Base-by-base conservation (phyloP, 2,888 invertebrate species). In the Dastarcus helophoroides region DNA sequence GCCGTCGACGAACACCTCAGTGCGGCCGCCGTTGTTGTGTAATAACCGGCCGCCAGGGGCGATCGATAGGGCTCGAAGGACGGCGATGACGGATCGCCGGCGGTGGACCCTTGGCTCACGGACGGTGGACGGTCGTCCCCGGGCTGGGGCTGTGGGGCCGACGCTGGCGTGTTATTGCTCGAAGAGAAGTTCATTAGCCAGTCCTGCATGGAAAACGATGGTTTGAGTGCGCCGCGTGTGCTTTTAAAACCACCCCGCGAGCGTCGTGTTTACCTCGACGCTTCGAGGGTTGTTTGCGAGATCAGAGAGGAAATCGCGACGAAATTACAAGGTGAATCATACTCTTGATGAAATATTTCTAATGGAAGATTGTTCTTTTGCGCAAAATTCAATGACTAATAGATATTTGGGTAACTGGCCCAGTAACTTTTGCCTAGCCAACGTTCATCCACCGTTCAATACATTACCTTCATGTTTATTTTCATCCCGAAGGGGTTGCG, bases 401-500 rank as follows among this genome's bases (percentile, higher is more conserved):
- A n/a, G n/a, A n/a, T n/a, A n/a, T n/a, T n/a, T n/a, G n/a, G n/a
- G n/a, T n/a, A n/a, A n/a, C n/a, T n/a, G n/a, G n/a, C n/a, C n/a
- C n/a, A n/a, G n/a, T n/a, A n/a, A n/a, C n/a, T n/a, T n/a, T n/a
- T n/a, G n/a, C n/a, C n/a, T n/a, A n/a, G n/a, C n/a, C n/a, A n/a
- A n/a, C n/a, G n/a, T n/a, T n/a, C n/a, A n/a, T n/a, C n/a, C n/a
- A n/a, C n/a, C n/a, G n/a, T n/a, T n/a, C n/a, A n/a, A n/a, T n/a
- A n/a, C n/a, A n/a, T n/a, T n/a, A n/a, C 76, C 65, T 76, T 77
- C 69, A 77, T 73, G 54, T 76, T 76, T 38, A 78, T 71, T 36
- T 72, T 69, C 32, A 77, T 73, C 32, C 71, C 69, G 43, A 73
- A 73, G 29, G 72, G 72, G 54, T 73, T 72, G 42, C 71, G 64